Conservation (phyloP, 2,113 vertebrate species). For the Columba janthina region DNA sequence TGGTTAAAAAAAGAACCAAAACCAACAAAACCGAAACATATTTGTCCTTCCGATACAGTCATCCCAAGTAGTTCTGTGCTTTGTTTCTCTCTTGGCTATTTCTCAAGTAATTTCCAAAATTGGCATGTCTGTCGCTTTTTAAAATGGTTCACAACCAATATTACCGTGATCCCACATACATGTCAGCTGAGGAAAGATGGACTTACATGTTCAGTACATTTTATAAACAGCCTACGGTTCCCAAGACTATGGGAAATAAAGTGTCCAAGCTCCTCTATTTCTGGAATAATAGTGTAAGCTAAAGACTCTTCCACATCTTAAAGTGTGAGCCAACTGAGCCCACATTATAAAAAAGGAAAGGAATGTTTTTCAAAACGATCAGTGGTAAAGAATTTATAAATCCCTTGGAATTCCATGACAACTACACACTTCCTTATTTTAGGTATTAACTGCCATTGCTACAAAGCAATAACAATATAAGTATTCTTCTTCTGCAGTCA, state of each 20-base stretch:
- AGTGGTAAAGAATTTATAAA: neutral
- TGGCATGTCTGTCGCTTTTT: neutral
- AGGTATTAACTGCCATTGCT: neutral
- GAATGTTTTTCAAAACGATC: neutral
- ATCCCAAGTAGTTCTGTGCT: neutral
- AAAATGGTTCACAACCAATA: neutral
- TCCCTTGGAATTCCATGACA: neutral
- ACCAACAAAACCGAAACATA: no score
- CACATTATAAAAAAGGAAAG: neutral
- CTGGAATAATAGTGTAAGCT: neutral
- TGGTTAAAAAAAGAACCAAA: neutral
- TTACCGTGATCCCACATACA: neutral
- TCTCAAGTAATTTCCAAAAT: neutral
- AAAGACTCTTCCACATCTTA: neutral
- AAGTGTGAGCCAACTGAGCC: neutral
- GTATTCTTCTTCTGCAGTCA: neutral
- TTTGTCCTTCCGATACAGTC: neutral
- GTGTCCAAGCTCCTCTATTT: neutral
- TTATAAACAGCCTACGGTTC: neutral
- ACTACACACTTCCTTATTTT: neutral
- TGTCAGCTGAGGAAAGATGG: neutral
- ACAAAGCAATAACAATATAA: neutral
- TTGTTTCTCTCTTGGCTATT: neutral
- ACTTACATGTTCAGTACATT: neutral
- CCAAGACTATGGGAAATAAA: neutral